phyloP scores from a whole-genome alignment of 2,797 vertebrate species.

The Malacoraja senta region DNA sequence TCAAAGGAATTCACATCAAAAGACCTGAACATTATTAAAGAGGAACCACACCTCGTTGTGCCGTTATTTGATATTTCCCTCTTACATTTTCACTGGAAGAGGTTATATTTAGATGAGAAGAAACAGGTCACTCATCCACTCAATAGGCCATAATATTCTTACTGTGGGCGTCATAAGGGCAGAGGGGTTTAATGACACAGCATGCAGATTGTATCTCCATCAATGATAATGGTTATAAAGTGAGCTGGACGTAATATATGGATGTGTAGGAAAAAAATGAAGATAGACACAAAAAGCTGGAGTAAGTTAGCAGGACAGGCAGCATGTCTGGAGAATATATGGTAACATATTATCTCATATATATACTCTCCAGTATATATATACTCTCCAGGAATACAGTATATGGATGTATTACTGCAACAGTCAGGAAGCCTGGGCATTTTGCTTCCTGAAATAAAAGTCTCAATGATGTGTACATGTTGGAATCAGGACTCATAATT shows the following conservation, averaged over 20 bases:
- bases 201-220: neutral
- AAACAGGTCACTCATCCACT: neutral
- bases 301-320: no score
- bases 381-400: no score
- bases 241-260: no score
- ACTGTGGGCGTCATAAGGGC: neutral
- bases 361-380: no score
- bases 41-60: neutral
- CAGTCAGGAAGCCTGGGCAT: neutral
- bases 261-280: neutral
- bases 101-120: neutral
- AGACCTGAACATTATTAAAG: neutral
- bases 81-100: neutral
- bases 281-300: no score
- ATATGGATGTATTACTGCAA: neutral
- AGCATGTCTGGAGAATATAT: no score
- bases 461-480: neutral
- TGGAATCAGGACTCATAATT: neutral
- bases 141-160: conserved; percentile 9
- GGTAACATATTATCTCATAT: no score
- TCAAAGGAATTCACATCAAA: conserved; percentile 31
- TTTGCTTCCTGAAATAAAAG: neutral
- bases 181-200: neutral
- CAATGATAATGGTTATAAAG: neutral
- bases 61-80: neutral